Evolutionary conservation across 1,140 invertebrate genomes (phyloP).

Genomic region (Melanaphis sacchari): DNA sequence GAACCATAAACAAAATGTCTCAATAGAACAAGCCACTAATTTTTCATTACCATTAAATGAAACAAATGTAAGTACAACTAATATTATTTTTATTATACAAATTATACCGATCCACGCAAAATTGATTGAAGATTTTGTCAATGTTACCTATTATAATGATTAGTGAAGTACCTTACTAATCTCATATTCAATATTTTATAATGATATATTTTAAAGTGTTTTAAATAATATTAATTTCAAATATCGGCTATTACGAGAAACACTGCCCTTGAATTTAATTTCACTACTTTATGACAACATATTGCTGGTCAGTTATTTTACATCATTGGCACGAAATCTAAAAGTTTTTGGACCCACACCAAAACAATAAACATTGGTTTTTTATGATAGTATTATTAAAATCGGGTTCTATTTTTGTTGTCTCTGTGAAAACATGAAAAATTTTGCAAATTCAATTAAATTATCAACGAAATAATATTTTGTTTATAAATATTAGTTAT

Average conservation of each 20-base stretch:
- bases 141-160: neutral
- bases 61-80: slow-evolving; percentile 33
- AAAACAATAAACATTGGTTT: slow-evolving; percentile 42
- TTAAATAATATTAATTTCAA: neutral
- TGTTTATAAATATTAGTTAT: neutral
- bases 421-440: neutral
- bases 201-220: neutral
- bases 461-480: neutral
- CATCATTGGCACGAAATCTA: slow-evolving; percentile 39
- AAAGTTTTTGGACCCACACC: slow-evolving; percentile 36
- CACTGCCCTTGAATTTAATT: slow-evolving; percentile 32
- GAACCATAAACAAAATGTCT: slow-evolving; percentile 2
- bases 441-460: neutral
- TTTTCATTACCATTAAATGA: neutral
- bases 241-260: slow-evolving; percentile 16
- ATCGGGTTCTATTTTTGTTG: slow-evolving; percentile 31
- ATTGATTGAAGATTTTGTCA: neutral
- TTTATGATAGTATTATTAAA: slow-evolving; percentile 41
- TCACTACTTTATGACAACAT: slow-evolving; percentile 33
- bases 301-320: slow-evolving; percentile 36
- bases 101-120: neutral
- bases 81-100: neutral
- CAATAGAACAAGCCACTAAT: neutral
- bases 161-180: neutral
- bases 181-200: neutral